Conservation (phyloP, 2,113 vertebrate species). For the Petaurus breviceps region DNA sequence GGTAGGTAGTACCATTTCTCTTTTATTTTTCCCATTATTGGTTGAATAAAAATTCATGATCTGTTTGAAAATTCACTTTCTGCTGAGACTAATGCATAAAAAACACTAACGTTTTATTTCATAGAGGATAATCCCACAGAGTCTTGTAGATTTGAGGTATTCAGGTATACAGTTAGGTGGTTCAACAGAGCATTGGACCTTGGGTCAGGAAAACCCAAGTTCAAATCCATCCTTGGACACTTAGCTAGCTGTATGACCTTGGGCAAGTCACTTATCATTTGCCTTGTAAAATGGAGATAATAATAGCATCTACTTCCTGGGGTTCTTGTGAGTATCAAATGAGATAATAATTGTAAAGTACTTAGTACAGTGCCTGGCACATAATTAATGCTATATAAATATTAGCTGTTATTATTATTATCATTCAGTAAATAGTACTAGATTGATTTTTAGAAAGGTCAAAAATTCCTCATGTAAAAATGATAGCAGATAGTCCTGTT, state of each 20-base stretch:
- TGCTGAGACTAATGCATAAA: constrained; percentile 38
- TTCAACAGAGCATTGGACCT: background rate
- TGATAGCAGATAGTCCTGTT: no score
- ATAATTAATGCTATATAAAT: background rate
- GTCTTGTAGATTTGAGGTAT: background rate
- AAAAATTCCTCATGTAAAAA: no score
- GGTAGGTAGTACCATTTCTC: constrained; percentile 83
- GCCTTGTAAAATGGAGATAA: background rate
- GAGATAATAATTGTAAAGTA: background rate
- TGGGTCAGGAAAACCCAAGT: background rate
- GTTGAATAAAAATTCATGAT: constrained; percentile 43
- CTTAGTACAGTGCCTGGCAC: background rate
- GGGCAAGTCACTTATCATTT: background rate
- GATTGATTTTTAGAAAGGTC: background rate
- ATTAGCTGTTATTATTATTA: background rate
- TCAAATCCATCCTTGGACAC: background rate
- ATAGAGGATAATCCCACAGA: background rate
- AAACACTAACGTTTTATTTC: background rate
- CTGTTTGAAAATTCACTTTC: constrained; percentile 41
- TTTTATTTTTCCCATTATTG: constrained; percentile 34
- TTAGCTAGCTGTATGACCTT: background rate
- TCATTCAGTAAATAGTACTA: no score
- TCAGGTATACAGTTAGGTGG: background rate
- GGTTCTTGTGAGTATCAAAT: background rate
- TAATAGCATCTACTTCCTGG: background rate